These are phyloP conservation scores for Wasmannia auropunctata DNA, from an alignment of 1,140 invertebrate genomes.

Conservation along the genomic window DNA sequence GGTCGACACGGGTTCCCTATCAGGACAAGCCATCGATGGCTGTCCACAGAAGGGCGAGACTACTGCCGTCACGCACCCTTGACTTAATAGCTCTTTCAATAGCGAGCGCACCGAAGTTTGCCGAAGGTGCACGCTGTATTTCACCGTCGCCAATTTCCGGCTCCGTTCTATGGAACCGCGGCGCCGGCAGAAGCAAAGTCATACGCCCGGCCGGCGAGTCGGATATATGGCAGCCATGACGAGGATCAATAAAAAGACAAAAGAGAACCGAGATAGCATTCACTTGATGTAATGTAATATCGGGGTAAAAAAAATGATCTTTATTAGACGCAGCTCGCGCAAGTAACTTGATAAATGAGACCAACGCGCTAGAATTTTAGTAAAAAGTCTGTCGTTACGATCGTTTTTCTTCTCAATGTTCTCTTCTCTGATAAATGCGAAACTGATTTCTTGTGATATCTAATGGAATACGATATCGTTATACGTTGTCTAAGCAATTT, in stretches of 20 bases:
- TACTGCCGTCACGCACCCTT: conserved; percentile 39
- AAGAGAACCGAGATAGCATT: conserved; percentile 17
- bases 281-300: conserved; percentile 38
- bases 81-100: conserved; percentile 57
- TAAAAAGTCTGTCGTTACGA: conserved; percentile 8
- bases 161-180: conserved; percentile 22
- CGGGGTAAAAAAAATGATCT: conserved; percentile 13
- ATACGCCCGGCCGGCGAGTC: conserved; percentile 18
- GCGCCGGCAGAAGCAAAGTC: conserved; percentile 18
- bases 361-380: neutral
- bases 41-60: conserved; percentile 22
- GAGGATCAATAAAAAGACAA: conserved; percentile 54
- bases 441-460: neutral
- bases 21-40: neutral
- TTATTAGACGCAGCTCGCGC: conserved; percentile 20
- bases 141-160: conserved; percentile 57
- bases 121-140: conserved; percentile 50
- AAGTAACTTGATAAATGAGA: conserved; percentile 41
- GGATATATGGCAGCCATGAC: conserved; percentile 26
- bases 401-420: neutral
- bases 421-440: neutral
- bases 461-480: neutral
- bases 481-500: neutral
- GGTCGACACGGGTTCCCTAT: neutral
- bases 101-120: conserved; percentile 46